Base-by-base conservation (phyloP, 1,140 invertebrate species). In the Zaprionus capensis region DNA sequence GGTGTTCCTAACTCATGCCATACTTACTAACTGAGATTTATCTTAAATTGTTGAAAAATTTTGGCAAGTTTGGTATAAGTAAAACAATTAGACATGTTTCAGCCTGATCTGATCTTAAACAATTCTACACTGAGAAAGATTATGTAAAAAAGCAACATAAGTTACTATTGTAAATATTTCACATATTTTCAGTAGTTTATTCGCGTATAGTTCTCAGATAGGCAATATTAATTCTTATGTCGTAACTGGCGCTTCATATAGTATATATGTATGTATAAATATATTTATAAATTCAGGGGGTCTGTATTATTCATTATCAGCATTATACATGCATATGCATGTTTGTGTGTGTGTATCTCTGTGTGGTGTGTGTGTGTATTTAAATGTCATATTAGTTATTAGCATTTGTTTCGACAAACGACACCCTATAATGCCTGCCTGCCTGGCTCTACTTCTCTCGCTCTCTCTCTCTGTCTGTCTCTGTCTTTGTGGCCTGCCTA, bases 371-470 rank as follows among this genome's bases (percentile, higher is more conserved):
- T n/a, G n/a, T 44, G 7, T 46, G n/a, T 17, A 46, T 17, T 46
- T 17, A 46, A 46, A 46, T 46, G 41, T 17, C n/a, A 46, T 70
- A 78, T 82, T 81, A 49, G 71, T 59, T 75, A 78, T 82, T 78
- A 62, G 80, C 66, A 73, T 67, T 72, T 49, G n/a, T 46, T 46
- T 2, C 41, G 7, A 46, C n/a, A 3, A 46, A 46, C n/a, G 41
- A 46, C 41, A 46, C 41, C n/a, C 41, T 46, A 44, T 44, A 44
- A 44, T 44, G 41, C 36, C 14, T 38, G 36, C 14, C 36, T 15
- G 36, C 36, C 36, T 38, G 36, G 4, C 14, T 38, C 14, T 15
- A 15, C 6, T 44, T 6, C 15, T 6, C 41, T 9, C 41, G 1
- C 6, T 44, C 15, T 7, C 5, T 17, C 15, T 44, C 15, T 7